Evolutionary conservation across 2,797 vertebrate species (phyloP).

Genomic region (Hydrolagus colliei): DNA sequence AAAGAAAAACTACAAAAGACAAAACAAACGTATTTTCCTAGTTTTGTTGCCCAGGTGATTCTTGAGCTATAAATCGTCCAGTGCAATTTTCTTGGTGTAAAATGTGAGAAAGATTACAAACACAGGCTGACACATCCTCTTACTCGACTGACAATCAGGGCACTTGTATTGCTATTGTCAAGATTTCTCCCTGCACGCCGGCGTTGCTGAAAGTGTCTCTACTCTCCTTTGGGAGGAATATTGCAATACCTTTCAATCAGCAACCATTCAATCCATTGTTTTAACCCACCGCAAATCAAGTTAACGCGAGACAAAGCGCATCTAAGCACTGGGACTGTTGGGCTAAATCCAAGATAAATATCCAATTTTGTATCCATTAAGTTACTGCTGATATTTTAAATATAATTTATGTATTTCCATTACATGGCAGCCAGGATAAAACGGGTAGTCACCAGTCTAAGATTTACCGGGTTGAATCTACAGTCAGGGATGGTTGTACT

Average conservation of each 20-base stretch:
- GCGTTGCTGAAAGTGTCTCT: not conserved
- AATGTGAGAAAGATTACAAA: too few species aligned
- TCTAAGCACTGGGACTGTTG: not conserved
- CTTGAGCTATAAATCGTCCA: too few species aligned
- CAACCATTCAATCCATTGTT: conserved; percentile 23
- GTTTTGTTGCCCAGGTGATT: too few species aligned
- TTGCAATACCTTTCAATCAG: conserved; percentile 24
- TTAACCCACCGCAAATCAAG: conserved; percentile 16
- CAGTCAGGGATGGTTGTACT: not conserved
- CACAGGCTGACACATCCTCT: too few species aligned
- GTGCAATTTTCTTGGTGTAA: too few species aligned
- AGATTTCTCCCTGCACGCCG: not conserved
- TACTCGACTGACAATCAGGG: not conserved
- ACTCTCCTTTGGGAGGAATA: conserved; percentile 10
- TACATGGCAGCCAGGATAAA: conserved; percentile 11
- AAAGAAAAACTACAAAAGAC: too few species aligned
- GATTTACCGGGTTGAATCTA: not conserved
- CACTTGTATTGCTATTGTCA: not conserved
- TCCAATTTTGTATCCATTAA: conserved; percentile 20
- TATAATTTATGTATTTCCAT: conserved; percentile 28
- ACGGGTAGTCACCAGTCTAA: not conserved
- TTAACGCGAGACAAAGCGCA: conserved; percentile 15
- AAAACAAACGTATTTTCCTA: too few species aligned
- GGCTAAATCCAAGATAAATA: conserved; percentile 27
- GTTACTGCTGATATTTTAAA: conserved; percentile 5